Evolutionary conservation across 2,888 invertebrate genomes (phyloP).

Genomic region (Campaea margaritaria): DNA sequence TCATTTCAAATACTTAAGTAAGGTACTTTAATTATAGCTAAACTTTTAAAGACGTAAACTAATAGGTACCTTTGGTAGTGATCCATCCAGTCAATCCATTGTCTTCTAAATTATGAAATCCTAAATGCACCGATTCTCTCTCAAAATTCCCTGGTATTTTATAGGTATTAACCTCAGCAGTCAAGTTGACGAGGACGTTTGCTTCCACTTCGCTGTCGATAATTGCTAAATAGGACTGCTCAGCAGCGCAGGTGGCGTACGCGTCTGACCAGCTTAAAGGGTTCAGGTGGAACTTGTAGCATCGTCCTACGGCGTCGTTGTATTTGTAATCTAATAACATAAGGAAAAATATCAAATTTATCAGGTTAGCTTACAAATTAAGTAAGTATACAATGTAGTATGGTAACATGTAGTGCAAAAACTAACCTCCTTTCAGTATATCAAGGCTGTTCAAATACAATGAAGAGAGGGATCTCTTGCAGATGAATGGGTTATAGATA

Average conservation of each 20-base stretch:
- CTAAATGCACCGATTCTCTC: slow-evolving; percentile 53
- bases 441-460: slow-evolving; percentile 74
- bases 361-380: no score
- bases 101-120: slow-evolving; percentile 46
- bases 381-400: no score
- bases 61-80: slow-evolving; percentile 56
- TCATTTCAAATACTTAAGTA: no score
- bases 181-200: slow-evolving; percentile 53
- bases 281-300: slow-evolving; percentile 68
- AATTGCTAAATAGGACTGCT: slow-evolving; percentile 65
- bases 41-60: neutral
- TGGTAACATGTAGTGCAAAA: neutral
- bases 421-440: no score
- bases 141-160: slow-evolving; percentile 48
- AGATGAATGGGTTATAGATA: slow-evolving; percentile 62
- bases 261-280: slow-evolving; percentile 69
- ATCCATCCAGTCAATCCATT: slow-evolving; percentile 49
- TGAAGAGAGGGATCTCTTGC: slow-evolving; percentile 65
- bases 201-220: slow-evolving; percentile 63
- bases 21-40: no score
- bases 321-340: slow-evolving; percentile 61
- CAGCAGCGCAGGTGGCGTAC: slow-evolving; percentile 58
- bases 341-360: neutral
- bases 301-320: slow-evolving; percentile 52
- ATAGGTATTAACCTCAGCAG: slow-evolving; percentile 52